Conservation (phyloP, 2,888 invertebrate genomes). For the Hermaeophaga mercurialis region DNA sequence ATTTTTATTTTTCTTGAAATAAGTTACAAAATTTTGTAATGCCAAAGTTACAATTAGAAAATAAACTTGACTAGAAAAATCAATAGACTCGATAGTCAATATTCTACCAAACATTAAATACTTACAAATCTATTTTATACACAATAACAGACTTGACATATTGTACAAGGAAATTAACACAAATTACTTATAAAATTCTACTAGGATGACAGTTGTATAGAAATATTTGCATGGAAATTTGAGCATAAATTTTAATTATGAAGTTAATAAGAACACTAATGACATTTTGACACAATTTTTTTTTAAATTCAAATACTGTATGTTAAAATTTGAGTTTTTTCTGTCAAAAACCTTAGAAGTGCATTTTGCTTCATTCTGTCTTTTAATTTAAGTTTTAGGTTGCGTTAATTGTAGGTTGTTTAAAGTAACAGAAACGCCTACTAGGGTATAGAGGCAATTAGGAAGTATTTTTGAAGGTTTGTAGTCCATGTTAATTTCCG, state of each 20-base stretch:
- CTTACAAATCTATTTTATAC: slow-evolving; percentile 51
- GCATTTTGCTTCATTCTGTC: too few relatives aligned
- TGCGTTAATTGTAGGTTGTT: too few relatives aligned
- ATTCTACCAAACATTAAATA: slow-evolving; percentile 51
- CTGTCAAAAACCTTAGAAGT: too few relatives aligned
- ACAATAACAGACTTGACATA: slow-evolving; percentile 48
- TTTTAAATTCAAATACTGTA: too few relatives aligned
- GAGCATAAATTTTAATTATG: slow-evolving; percentile 3
- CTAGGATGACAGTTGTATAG: not conserved
- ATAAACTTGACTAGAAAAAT: slow-evolving; percentile 47
- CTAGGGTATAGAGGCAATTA: too few relatives aligned
- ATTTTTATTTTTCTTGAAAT: slow-evolving; percentile 48
- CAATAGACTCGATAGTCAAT: slow-evolving; percentile 45
- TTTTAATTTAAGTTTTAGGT: too few relatives aligned
- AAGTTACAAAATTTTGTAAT: slow-evolving; percentile 48
- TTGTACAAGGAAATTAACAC: slow-evolving; percentile 44
- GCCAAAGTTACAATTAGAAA: slow-evolving; percentile 43
- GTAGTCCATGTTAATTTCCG: slow-evolving; percentile 42
- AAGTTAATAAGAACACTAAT: not conserved
- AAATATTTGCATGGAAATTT: not conserved
- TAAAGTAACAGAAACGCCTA: too few relatives aligned
- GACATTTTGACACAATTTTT: too few relatives aligned
- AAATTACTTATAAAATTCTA: slow-evolving; percentile 36
- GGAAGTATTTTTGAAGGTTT: too few relatives aligned
- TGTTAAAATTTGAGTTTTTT: too few relatives aligned